Evolutionary conservation across 2,888 invertebrate genomes (phyloP), one percentile per base, ranked within the genome.

Genomic region (Arrhopalites spinosus): DNA sequence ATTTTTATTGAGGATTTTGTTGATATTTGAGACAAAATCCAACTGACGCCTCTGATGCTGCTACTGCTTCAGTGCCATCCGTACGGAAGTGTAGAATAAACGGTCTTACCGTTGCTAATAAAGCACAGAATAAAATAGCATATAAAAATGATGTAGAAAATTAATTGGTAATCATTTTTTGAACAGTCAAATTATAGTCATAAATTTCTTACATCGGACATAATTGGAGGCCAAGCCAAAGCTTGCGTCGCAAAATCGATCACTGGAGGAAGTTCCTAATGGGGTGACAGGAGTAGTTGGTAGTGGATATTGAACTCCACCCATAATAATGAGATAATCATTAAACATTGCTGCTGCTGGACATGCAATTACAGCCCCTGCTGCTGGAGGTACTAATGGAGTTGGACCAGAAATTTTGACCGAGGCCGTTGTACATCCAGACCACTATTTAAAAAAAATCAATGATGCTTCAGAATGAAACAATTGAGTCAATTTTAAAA

Each of bases 1-100:
- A 36, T 5, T 5, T 2, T 67, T 20, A 67, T 25, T 45, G 67
- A 15, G 81, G 81, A 74, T 74, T 81, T 70, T 81, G 81, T 68
- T 81, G 81, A 76, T 77, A 80, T 23, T 72, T 74, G 29, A 82
- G 67, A 53, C 82, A 82, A 29, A 77, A 82, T 0, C 82, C 82
- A 13, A 63, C 17, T 0, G 79, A 78, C 11, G 78, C 70, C 29
- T 82, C 82, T 3, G 5, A 43, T 0, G 56, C 63, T 15, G 64
- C 71, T 2, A 67, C 56, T 53, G 56, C 7, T 84, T 94, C 82
- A 2, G 7, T 88, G 76, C 89, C 90, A 85, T 94, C 93, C 0
- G 92, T 90, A 82, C 93, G 93, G 80, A 92, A 92, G 84, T 90
- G 89, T 0, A 94, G 84, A 1, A 93, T 88, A 82, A 94, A 94